Evolutionary conservation across 2,113 vertebrate genomes (phyloP).

Genomic region (Probosciger aterrimus): DNA sequence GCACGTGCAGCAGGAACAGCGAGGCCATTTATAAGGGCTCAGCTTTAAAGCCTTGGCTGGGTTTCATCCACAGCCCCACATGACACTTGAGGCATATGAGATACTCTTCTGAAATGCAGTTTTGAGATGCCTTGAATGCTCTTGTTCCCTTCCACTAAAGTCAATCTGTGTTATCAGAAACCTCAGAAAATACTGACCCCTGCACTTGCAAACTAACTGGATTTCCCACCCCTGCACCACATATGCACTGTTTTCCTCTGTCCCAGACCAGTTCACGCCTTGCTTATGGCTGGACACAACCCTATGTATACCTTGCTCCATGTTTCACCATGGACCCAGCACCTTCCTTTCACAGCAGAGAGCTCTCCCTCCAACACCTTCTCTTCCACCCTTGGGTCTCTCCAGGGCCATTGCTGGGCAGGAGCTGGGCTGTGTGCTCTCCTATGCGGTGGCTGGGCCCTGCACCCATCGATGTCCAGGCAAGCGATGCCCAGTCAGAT

Average conservation of each 20-base stretch:
- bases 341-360: background rate
- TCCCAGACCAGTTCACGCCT: background rate
- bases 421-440: background rate
- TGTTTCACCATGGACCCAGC: background rate
- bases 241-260: rapidly evolving
- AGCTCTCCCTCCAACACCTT: background rate
- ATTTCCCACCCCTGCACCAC: background rate
- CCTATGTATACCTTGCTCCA: background rate
- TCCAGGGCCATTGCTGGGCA: background rate
- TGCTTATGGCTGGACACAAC: background rate
- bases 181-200: background rate
- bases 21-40: background rate
- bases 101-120: background rate
- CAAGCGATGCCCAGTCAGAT: background rate
- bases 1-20: rapidly evolving
- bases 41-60: background rate
- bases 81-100: background rate
- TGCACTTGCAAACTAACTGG: background rate
- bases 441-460: rapidly evolving
- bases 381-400: background rate
- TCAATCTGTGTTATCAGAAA: background rate
- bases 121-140: background rate
- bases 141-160: background rate
- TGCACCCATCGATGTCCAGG: background rate
- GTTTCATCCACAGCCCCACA: background rate